Percentiles rank a stretch among this genome's conserved stretches.
Evolutionary conservation across 2,888 invertebrate genomes (phyloP).

Genomic region (Habroteleia sp.): DNA sequence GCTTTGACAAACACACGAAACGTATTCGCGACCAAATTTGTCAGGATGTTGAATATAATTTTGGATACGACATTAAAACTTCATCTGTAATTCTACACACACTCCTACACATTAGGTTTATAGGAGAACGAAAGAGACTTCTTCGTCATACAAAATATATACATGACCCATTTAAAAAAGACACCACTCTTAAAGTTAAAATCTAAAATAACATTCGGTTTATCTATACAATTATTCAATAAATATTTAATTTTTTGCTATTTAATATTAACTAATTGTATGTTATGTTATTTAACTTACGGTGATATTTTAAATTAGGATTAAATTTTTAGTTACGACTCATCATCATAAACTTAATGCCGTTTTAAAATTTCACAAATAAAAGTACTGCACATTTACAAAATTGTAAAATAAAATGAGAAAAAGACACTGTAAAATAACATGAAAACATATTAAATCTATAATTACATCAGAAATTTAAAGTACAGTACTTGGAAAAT

Average conservation of each 20-base stretch:
- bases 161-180: slow-evolving; percentile 34
- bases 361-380: too few relatives aligned
- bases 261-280: too few relatives aligned
- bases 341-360: too few relatives aligned
- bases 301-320: too few relatives aligned
- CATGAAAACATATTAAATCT: neutral
- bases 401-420: slow-evolving; percentile 6
- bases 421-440: neutral
- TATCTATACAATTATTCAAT: too few relatives aligned
- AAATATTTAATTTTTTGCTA: too few relatives aligned
- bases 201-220: too few relatives aligned
- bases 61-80: slow-evolving; percentile 9
- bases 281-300: too few relatives aligned
- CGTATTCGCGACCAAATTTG: too few relatives aligned
- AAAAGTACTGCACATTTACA: too few relatives aligned
- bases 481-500: slow-evolving; percentile 3
- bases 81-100: slow-evolving; percentile 17
- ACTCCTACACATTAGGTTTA: slow-evolving; percentile 18
- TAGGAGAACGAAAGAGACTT: slow-evolving; percentile 26
- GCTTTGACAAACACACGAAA: too few relatives aligned
- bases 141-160: slow-evolving; percentile 33
- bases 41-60: slow-evolving; percentile 7
- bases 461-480: slow-evolving; percentile 17
- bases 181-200: neutral
- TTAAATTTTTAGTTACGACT: too few relatives aligned